Base-by-base conservation (phyloP, 2,797 vertebrate species). In the Lycodopsis pacificus region DNA sequence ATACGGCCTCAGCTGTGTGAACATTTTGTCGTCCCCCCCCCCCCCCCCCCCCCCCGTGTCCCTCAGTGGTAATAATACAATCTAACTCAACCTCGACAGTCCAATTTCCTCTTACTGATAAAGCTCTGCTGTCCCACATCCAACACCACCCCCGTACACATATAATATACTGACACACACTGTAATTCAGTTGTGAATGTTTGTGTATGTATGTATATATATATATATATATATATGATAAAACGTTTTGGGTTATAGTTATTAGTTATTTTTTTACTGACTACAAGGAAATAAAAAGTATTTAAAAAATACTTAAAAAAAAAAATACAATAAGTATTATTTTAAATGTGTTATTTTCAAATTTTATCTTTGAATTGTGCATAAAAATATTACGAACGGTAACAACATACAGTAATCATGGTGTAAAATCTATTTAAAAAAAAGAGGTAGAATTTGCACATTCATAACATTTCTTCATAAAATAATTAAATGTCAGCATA, bases 1-100 rank as follows among this genome's bases (percentile, higher is more conserved):
- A 10, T 7, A 34, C 32, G 48, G 34, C 75, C 67, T 80, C 64
- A 12, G 3, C 70, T 76, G 62, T 74, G 66, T 67, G 62, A 71
- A 67, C 78, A 67, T 77, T 81, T 77, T 77, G 49, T 84, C 73
- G 68, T 48, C 63, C 73, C 25, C 65, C 61, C 13, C 54, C 53
- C 27, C 27, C 27, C 65, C 61, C 13, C 57, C 57, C 65, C 61
- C 10, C 57, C 53, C 74, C 63, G 34, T 73, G 48, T 40, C 46
- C 78, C 9, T 2, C 83, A 83, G 83, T 75, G 48, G 56, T 76
- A 79, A 88, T 80, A 84, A 80, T 74, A 75, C 82, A 72, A 46
- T 89, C 76, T 86, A 88, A 88, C 89, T 83, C 65, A 20, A 73
- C 69, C 74, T 64, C 32, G 57, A 87, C 86, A 83, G 72, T 84